Evolutionary conservation across 2,797 vertebrate genomes (phyloP).

Genomic region (Platalea minor): DNA sequence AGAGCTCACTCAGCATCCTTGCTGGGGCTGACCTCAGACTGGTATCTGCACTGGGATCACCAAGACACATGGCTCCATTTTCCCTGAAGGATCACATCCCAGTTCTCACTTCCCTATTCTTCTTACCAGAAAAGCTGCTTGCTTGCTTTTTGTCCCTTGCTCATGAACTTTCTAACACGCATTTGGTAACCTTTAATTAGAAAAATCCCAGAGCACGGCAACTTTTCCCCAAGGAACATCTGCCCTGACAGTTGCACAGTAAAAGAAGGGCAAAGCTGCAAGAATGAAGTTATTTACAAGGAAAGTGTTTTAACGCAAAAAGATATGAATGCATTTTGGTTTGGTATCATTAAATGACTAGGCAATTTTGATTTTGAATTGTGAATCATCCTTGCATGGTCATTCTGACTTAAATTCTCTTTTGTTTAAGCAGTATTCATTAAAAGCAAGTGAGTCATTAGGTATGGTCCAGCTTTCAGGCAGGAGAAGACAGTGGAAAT

Average conservation of each 20-base stretch:
- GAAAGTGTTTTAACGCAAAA: not conserved
- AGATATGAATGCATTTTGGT: not conserved
- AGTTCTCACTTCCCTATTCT: not conserved
- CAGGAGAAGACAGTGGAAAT: not conserved
- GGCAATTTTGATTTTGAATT: not conserved
- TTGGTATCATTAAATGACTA: not conserved
- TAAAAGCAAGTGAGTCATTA: not conserved
- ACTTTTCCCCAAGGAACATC: not conserved
- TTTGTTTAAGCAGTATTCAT: not conserved
- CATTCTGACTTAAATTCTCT: not conserved
- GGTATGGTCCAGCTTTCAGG: not conserved
- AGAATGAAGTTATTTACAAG: not conserved
- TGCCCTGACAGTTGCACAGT: not conserved
- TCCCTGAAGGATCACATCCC: not conserved
- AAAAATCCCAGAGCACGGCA: not conserved
- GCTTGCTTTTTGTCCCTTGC: not conserved
- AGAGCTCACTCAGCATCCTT: not conserved
- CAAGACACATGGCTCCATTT: accelerated
- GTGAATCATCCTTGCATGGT: not conserved
- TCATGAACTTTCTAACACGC: not conserved
- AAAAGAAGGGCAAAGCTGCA: not conserved
- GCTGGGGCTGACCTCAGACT: accelerated
- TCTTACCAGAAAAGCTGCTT: not conserved
- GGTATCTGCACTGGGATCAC: accelerated
- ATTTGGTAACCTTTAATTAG: not conserved